Conservation (phyloP, 2,113 vertebrate species). For the Catharus bicknelli region DNA sequence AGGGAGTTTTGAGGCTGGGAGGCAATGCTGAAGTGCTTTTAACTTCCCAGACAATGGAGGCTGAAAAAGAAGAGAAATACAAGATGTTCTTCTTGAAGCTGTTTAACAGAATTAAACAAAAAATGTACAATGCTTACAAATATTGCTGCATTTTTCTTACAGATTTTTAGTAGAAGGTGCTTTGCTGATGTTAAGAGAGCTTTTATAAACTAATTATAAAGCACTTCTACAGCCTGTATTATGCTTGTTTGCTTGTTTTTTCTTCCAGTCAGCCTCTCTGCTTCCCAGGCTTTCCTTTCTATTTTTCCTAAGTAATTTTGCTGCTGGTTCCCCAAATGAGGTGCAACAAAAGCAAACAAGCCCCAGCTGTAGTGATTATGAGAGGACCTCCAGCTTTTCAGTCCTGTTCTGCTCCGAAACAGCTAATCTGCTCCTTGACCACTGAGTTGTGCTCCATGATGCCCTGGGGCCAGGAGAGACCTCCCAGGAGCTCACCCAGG, state of each 20-base stretch:
- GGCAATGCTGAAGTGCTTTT: conserved; percentile 25
- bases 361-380: background rate
- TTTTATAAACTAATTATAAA: conserved; percentile 64
- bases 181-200: conserved; percentile 45
- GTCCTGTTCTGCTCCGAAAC: background rate
- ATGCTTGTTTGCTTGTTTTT: conserved; percentile 31
- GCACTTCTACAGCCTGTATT: conserved; percentile 50
- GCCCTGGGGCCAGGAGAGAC: background rate
- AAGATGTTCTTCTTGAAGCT: background rate
- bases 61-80: background rate
- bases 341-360: conserved; percentile 17
- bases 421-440: background rate
- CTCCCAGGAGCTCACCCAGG: background rate
- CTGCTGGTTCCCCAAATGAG: background rate
- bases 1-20: background rate
- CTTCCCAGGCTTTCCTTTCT: conserved; percentile 18
- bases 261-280: background rate
- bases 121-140: conserved; percentile 39
- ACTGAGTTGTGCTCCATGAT: background rate
- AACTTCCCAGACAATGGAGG: background rate
- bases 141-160: conserved; percentile 24
- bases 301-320: background rate
- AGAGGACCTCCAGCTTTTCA: conserved; percentile 20
- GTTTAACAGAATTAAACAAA: conserved; percentile 29
- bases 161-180: conserved; percentile 46